Percentiles rank a stretch among this genome's conserved stretches.
Conservation (phyloP, 2,888 invertebrate genomes). For the Dione juno region DNA sequence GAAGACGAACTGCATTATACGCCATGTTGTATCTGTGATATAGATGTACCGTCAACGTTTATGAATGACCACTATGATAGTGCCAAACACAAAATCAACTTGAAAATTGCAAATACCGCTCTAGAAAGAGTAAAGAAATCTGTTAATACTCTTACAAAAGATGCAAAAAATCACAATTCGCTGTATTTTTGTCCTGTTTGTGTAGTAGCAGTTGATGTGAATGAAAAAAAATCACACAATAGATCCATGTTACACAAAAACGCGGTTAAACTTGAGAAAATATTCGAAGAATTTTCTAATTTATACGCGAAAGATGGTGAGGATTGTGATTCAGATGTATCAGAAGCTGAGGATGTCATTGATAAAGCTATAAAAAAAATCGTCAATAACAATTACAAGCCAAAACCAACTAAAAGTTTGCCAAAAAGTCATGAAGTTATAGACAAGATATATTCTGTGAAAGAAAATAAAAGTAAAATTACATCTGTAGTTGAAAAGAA, state of each 20-base stretch:
- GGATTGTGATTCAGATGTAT: neutral
- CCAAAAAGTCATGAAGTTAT: neutral
- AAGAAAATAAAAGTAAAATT: neutral
- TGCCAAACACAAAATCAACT: constrained; percentile 48
- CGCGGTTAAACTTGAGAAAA: constrained; percentile 45
- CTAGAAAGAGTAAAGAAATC: constrained; percentile 49
- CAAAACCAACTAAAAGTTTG: neutral
- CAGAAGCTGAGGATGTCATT: neutral
- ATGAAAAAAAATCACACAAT: constrained; percentile 47
- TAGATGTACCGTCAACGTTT: constrained; percentile 50
- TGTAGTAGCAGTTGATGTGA: constrained; percentile 35
- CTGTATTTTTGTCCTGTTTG: constrained; percentile 53
- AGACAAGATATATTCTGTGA: neutral
- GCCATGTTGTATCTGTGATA: constrained; percentile 53
- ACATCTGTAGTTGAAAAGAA: neutral
- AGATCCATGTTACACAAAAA: constrained; percentile 45
- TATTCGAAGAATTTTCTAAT: constrained; percentile 46
- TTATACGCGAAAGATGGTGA: constrained; percentile 33
- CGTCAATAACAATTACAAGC: neutral
- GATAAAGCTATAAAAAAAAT: neutral
- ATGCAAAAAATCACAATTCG: neutral
- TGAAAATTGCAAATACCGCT: constrained; percentile 49
- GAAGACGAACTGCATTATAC: neutral
- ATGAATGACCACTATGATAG: constrained; percentile 50
- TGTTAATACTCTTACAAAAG: constrained; percentile 25